Evolutionary conservation across 2,113 vertebrate genomes (phyloP).

Genomic region (Bombycilla garrulus): DNA sequence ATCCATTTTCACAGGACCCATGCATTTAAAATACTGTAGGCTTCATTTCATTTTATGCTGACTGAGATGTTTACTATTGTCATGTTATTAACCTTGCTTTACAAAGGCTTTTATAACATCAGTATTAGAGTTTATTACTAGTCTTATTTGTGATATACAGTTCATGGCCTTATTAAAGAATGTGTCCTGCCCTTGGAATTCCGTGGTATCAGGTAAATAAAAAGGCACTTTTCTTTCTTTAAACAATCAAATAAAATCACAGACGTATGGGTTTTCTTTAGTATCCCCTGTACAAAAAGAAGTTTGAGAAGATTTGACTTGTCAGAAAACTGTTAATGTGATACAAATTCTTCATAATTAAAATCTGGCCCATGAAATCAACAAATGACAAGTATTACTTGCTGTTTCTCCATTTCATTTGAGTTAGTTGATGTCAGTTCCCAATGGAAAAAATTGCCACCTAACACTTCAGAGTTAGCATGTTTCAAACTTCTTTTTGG

Average conservation of each 20-base stretch:
- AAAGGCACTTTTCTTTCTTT: not conserved
- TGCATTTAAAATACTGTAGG: slow-evolving; percentile 45
- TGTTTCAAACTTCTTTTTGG: not conserved
- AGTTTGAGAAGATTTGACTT: not conserved
- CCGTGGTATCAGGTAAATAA: not conserved
- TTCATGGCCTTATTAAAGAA: slow-evolving; percentile 61
- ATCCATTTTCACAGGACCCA: slow-evolving; percentile 8
- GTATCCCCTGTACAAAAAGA: not conserved
- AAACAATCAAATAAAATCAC: not conserved
- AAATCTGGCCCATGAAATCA: not conserved
- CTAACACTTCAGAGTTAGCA: not conserved
- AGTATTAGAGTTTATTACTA: slow-evolving; percentile 49
- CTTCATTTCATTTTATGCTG: slow-evolving; percentile 64
- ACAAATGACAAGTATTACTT: not conserved
- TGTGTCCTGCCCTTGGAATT: slow-evolving; percentile 50
- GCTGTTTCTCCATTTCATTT: not conserved
- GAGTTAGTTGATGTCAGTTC: not conserved
- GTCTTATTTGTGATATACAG: slow-evolving; percentile 35
- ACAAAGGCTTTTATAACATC: slow-evolving; percentile 48
- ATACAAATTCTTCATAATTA: not conserved
- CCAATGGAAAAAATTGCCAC: not conserved
- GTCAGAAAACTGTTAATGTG: not conserved
- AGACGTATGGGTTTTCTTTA: not conserved
- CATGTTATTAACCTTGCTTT: slow-evolving; percentile 57
- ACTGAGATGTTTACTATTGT: slow-evolving; percentile 57